These are phyloP conservation scores for Aradophagus sp. DNA, from an alignment of 1,140 invertebrate genomes.

Conservation along the genomic window DNA sequence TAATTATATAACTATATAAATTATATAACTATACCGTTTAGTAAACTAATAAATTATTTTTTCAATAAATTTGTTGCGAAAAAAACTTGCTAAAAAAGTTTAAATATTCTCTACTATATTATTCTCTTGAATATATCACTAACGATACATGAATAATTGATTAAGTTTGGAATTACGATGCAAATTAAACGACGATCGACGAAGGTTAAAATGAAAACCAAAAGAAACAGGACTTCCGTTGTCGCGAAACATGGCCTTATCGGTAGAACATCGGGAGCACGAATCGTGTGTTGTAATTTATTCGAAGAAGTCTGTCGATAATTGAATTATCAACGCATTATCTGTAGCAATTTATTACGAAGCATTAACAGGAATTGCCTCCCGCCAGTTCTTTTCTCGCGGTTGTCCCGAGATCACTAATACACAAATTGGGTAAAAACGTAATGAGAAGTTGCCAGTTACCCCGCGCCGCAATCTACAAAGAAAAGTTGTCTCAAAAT, in stretches of 20 bases:
- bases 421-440: slow-evolving; percentile 51
- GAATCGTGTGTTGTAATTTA: slow-evolving; percentile 4
- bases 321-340: slow-evolving; percentile 39
- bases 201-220: too few relatives aligned
- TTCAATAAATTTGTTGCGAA: too few relatives aligned
- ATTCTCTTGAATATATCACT: too few relatives aligned
- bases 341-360: slow-evolving; percentile 27
- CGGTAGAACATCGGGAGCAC: slow-evolving; percentile 4
- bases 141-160: too few relatives aligned
- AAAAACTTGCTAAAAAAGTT: too few relatives aligned
- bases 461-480: slow-evolving; percentile 39
- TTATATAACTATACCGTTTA: too few relatives aligned
- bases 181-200: too few relatives aligned
- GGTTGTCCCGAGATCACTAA: slow-evolving; percentile 24
- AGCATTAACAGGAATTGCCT: slow-evolving; percentile 21
- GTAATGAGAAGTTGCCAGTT: slow-evolving; percentile 49
- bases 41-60: too few relatives aligned
- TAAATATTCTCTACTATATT: too few relatives aligned
- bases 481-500: slow-evolving; percentile 58
- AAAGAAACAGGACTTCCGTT: too few relatives aligned
- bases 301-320: slow-evolving; percentile 22
- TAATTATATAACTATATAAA: too few relatives aligned
- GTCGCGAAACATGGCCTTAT: neutral
- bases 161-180: too few relatives aligned
- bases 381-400: slow-evolving; percentile 12